Percentiles rank a stretch among this genome's conserved stretches.
phyloP scores from a whole-genome alignment of 1,140 invertebrate species.

The Rhynchophorus ferrugineus region DNA sequence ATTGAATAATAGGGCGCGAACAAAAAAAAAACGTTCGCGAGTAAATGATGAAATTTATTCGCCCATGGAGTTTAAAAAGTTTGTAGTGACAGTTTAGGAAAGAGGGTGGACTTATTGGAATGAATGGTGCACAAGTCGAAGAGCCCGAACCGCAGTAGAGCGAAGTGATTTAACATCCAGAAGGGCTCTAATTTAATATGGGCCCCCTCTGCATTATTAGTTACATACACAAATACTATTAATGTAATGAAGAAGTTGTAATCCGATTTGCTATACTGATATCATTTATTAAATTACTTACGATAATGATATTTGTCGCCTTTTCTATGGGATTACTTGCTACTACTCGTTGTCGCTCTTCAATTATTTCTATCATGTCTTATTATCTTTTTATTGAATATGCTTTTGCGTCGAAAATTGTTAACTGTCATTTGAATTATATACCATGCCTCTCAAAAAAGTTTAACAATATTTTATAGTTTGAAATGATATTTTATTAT shows the following conservation, averaged over 20 bases:
- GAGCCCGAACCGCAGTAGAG: slow-evolving; percentile 31
- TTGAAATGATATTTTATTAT: too few relatives aligned
- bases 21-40: slow-evolving; percentile 34
- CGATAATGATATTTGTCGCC: slow-evolving; percentile 13
- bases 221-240: slow-evolving; percentile 36
- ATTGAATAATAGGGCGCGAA: slow-evolving; percentile 38
- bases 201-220: slow-evolving; percentile 33
- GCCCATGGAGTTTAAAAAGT: slow-evolving; percentile 37
- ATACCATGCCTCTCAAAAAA: too few relatives aligned
- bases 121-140: slow-evolving; percentile 28
- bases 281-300: slow-evolving; percentile 24
- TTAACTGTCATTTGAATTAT: too few relatives aligned
- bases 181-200: slow-evolving; percentile 37
- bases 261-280: slow-evolving; percentile 27
- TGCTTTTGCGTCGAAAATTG: too few relatives aligned
- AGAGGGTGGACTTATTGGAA: slow-evolving; percentile 34
- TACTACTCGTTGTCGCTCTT: slow-evolving; percentile 1
- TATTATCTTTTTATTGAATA: too few relatives aligned
- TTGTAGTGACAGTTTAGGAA: slow-evolving; percentile 36
- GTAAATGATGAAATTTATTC: slow-evolving; percentile 37
- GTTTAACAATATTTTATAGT: too few relatives aligned
- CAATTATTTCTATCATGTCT: neutral
- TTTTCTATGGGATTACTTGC: slow-evolving; percentile 10
- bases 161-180: slow-evolving; percentile 34
- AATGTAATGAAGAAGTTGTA: slow-evolving; percentile 34